Base-by-base conservation (phyloP, 2,113 vertebrate species). In the Etia nguti region DNA sequence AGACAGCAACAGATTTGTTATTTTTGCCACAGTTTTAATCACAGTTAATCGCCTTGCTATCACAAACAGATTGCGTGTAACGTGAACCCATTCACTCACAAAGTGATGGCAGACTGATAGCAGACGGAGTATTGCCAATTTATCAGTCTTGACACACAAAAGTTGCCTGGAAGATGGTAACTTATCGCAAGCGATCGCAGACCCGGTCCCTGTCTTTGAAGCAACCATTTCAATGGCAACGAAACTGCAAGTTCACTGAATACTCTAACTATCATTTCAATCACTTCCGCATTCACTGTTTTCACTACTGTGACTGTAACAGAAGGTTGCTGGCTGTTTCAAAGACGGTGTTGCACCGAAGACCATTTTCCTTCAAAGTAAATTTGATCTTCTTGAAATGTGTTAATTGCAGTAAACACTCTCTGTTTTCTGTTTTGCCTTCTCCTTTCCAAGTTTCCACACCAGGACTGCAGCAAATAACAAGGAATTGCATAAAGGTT, bases 11-110 rank as follows among this genome's bases (percentile, higher is more conserved):
- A 73, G 41, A 73, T 73, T 73, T 73, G 38, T 26, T 6, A 26
- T 73, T 46, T 73, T 46, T 73, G 38, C 62, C 62, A 24, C 65
- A 43, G 38, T 73, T 73, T 73, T 68, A 68, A 73, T 73, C 41
- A 18, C 68, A 73, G 36, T 70, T 70, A 70, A 70, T 70, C n/a
- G 38, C 65, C 3, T 24, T 43, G 36, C n/a, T 43, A 70, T 70
- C 65, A 24, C 38, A 70, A 70, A 43, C 65, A 70, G 65, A 70
- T 24, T 70, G 68, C 68, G 46, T 73, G 68, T 46, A 73, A 26
- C 41, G 41, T 73, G 68, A 73, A 43, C 68, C 68, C 68, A 70
- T 70, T 70, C 38, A 43, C 36, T 24, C 12, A 8, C 65, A 43
- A 43, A 70, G n/a, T 70, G n/a, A 70, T 70, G 36, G 41, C 65